A percentile compares a stretch with the other conserved stretches of the same genome.
These are phyloP conservation scores for Monochamus alternatus DNA, from an alignment of 2,888 invertebrate species.

Conservation along the genomic window DNA sequence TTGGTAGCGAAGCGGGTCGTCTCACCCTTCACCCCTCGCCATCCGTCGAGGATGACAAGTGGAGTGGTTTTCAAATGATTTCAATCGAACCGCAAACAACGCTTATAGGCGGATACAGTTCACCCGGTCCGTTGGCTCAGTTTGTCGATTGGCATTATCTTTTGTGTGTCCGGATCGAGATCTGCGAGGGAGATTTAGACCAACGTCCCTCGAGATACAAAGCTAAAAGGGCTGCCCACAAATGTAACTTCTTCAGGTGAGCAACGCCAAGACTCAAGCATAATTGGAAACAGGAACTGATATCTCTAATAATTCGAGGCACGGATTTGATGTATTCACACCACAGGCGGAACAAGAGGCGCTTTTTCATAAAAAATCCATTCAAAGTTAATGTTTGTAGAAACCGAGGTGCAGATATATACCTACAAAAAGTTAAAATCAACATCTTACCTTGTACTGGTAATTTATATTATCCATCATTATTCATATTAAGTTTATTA, in stretches of 20 bases:
- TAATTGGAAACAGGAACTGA: background rate
- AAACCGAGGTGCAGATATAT: too few relatives aligned
- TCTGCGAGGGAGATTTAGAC: constrained; percentile 41
- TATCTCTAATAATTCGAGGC: background rate
- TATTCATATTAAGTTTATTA: too few relatives aligned
- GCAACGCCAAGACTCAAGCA: background rate
- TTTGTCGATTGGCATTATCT: constrained; percentile 64
- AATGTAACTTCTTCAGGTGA: constrained; percentile 35
- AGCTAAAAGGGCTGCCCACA: constrained; percentile 34
- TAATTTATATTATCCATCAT: too few relatives aligned
- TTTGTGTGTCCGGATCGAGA: constrained; percentile 57
- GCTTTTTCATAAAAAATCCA: too few relatives aligned
- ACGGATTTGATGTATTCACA: background rate
- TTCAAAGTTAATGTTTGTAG: too few relatives aligned
- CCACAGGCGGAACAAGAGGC: background rate
- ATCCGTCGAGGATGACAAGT: constrained; percentile 65
- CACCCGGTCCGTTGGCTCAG: constrained; percentile 51
- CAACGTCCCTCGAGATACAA: constrained; percentile 39
- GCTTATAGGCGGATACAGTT: constrained; percentile 54
- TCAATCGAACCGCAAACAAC: constrained; percentile 68
- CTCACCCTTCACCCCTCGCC: constrained; percentile 48
- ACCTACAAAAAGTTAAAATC: too few relatives aligned
- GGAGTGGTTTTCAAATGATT: constrained; percentile 68
- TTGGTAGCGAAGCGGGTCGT: constrained; percentile 49
- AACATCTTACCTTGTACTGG: too few relatives aligned